Evolutionary conservation across 92 coral and sea anemone species (phyloP).

Genomic region (Porites lobata): DNA sequence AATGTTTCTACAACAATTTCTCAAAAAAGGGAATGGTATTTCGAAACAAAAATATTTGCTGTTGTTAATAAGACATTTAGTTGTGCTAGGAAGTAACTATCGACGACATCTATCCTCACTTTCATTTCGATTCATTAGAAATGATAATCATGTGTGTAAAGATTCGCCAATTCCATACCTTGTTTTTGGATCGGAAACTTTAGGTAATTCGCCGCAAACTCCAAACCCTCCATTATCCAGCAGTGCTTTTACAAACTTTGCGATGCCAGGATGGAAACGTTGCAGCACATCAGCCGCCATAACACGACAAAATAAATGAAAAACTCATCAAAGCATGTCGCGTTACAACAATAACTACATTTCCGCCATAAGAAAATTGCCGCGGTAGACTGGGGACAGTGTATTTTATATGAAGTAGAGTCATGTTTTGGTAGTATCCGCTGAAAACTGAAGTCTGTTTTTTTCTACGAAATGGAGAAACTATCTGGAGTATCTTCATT

Average conservation of each 20-base stretch:
- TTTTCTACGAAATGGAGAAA: conserved; percentile 1
- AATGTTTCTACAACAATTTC: too few relatives aligned
- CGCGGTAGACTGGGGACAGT: not conserved
- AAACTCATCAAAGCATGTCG: not conserved
- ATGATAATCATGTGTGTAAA: not conserved
- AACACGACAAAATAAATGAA: not conserved
- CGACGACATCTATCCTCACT: not conserved
- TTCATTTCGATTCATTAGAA: not conserved
- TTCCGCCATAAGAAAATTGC: conserved; percentile 45
- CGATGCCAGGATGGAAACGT: conserved; percentile 79
- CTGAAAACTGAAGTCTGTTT: not conserved
- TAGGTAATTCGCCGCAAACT: conserved; percentile 74
- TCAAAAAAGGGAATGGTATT: too few relatives aligned
- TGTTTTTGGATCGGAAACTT: conserved; percentile 79
- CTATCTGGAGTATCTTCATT: conserved; percentile 11
- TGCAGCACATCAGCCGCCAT: conserved; percentile 83
- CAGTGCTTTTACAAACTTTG: conserved; percentile 69
- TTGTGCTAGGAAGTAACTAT: not conserved
- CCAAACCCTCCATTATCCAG: conserved; percentile 68
- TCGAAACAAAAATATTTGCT: too few relatives aligned
- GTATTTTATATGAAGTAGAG: not conserved
- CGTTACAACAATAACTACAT: conserved; percentile 2
- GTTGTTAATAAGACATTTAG: too few relatives aligned
- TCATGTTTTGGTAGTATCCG: not conserved
- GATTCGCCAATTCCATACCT: conserved; percentile 54